Base-by-base conservation (phyloP, 2,888 invertebrate genomes). In the Chorisops tibialis region DNA sequence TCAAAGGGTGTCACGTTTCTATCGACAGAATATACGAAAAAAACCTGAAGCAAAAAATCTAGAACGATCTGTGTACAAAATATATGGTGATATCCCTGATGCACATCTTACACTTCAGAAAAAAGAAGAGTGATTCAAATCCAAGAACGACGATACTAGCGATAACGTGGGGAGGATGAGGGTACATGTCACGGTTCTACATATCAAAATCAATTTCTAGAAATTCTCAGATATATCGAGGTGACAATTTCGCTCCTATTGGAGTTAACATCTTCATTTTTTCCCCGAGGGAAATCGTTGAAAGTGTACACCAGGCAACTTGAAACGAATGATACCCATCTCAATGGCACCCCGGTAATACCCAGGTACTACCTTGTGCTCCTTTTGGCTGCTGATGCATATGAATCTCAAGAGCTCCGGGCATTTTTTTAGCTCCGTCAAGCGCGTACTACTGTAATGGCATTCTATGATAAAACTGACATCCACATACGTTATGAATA, bases 201-300 rank as follows among this genome's bases (percentile, higher is more conserved):
- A 22, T 22, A 22, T 48, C 48, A 48, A 48, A 48, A 48, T 48
- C 48, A 19, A 22, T 48, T 48, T 48, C 48, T 22, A 22, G 21
- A 22, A 48, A 48, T 48, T 21, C 22, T 22, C 48, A 22, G 18
- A 45, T 19, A 45, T 19, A 48, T 48, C 22, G 24, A 19, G 22
- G 48, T 48, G 48, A 48, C 48, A 22, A 48, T 48, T 48, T 22
- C 14, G 48, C 14, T 22, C 48, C 21, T 48, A 48, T 48, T 19
- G n/a, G 9, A 48, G 19, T 45, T 45, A 45, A 19, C 19, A 48
- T 48, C 48, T 21, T 22, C 21, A n/a, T n/a, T n/a, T n/a, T 21
- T 21, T 4, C 24, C 45, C 48, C 48, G 9, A n/a, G 30, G 9
- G 24, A 49, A 49, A 49, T 49, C 30, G 49, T 4, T 21, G 14